Percentiles rank a stretch among this genome's conserved stretches.
Evolutionary conservation across 2,113 vertebrate genomes (phyloP).

Genomic region (Laticauda laticaudata): DNA sequence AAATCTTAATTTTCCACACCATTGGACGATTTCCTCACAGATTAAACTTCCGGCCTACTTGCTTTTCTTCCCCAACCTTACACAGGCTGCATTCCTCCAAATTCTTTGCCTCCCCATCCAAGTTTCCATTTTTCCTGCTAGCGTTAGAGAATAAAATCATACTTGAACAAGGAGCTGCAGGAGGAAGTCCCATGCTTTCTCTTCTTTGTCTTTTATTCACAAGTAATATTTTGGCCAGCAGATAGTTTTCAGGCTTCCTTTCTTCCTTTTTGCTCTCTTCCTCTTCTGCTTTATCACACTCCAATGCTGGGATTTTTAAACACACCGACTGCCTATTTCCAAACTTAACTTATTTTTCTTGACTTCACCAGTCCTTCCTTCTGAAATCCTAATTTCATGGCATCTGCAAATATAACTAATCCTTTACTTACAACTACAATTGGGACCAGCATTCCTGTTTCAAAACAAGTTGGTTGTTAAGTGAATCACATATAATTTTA

Average conservation of each 20-base stretch:
- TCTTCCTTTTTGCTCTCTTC: neutral
- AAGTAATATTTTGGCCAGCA: neutral
- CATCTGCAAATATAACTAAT: neutral
- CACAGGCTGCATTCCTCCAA: neutral
- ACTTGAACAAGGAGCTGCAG: neutral
- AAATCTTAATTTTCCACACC: neutral
- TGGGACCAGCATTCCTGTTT: neutral
- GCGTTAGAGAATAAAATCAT: neutral
- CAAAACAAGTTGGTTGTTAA: neutral
- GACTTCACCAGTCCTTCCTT: neutral
- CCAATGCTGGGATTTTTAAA: neutral
- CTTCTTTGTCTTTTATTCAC: neutral
- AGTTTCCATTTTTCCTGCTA: neutral
- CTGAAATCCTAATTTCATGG: neutral
- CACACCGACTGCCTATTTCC: neutral
- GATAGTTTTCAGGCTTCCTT: neutral
- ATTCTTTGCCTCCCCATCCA: neutral
- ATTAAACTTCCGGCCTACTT: neutral
- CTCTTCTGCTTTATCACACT: neutral
- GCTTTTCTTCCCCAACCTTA: neutral
- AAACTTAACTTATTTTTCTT: neutral
- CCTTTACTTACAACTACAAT: neutral
- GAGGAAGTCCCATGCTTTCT: neutral
- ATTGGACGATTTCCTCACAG: neutral
- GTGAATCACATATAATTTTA: neutral